These are phyloP conservation scores for Columbina picui DNA, from an alignment of 2,113 vertebrate genomes.

Conservation along the genomic window DNA sequence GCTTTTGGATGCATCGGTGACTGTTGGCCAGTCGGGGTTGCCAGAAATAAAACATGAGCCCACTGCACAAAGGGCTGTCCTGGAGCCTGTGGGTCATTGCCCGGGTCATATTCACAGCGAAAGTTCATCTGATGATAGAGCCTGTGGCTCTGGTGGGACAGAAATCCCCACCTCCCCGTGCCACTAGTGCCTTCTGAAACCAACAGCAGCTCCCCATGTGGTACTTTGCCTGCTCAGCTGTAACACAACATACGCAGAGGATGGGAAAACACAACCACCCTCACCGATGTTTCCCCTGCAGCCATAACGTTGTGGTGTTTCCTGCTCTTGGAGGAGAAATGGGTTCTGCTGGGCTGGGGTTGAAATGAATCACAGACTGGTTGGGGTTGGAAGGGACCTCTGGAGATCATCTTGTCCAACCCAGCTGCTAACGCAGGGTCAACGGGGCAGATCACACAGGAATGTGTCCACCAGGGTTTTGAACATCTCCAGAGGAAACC, in stretches of 20 bases:
- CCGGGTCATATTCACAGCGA: fast-evolving
- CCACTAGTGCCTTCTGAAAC: neutral
- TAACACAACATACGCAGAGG: fast-evolving
- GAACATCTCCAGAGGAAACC: no score
- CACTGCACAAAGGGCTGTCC: neutral
- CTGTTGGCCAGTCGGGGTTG: neutral
- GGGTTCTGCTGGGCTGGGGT: neutral
- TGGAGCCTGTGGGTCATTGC: neutral
- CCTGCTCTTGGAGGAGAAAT: neutral
- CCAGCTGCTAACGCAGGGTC: no score
- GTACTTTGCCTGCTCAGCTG: neutral
- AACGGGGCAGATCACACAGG: no score
- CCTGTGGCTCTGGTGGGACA: neutral
- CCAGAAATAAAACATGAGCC: neutral
- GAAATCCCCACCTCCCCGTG: neutral
- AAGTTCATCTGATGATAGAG: neutral
- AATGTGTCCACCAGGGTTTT: no score
- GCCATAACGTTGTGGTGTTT: fast-evolving
- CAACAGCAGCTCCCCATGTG: neutral
- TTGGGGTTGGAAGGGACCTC: no score
- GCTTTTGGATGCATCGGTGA: neutral
- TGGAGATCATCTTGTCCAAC: no score
- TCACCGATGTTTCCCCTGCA: neutral
- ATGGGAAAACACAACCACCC: neutral
- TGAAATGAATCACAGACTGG: neutral